Base-by-base conservation (phyloP, 2,888 invertebrate species). In the Mellilla xanthometata region DNA sequence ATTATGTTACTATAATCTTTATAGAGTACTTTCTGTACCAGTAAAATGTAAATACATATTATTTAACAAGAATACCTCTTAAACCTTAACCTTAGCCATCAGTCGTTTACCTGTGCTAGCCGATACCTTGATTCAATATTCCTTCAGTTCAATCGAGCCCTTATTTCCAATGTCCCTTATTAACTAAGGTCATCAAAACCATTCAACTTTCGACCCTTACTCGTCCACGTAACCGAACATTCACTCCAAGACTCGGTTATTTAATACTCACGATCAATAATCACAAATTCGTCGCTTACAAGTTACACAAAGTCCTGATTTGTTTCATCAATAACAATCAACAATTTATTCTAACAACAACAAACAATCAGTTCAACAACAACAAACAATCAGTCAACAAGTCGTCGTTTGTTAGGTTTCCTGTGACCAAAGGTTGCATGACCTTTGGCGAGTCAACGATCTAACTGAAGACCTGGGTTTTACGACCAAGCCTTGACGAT, bases 401-500 rank as follows among this genome's bases (percentile, higher is more conserved):
- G 28, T 54, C 45, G 33, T 29, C 27, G 36, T 49, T 54, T 55
- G 32, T 47, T 47, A 26, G 58, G 56, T 12, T 60, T 58, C 48
- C 23, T 22, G 28, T 15, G 43, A 57, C 33, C 41, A 23, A 22
- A 52, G 49, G 53, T 56, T 54, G 51, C 46, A 35, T 38, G 55
- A 58, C 52, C 56, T 55, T 24, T 35, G 26, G 12, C 6, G 24
- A 36, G 48, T 53, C 49, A 49, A 49, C 26, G 40, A 29, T 47
- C 50, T 36, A n/a, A 2, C 32, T 19, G 3, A 19, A 3, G 15
- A 19, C 15, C 15, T 19, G 15, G 15, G 15, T 19, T 19, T 19
- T 19, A 19, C 15, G 15, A 19, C 15, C 15, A 19, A 19, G 6
- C 15, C 3, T 6, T 6, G 6, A 1, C 1, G 1, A 19, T 19